Evolutionary conservation across 2,888 invertebrate species (phyloP), one percentile per base, ranked within the genome.

Genomic region (Lasioglossum lativentre): DNA sequence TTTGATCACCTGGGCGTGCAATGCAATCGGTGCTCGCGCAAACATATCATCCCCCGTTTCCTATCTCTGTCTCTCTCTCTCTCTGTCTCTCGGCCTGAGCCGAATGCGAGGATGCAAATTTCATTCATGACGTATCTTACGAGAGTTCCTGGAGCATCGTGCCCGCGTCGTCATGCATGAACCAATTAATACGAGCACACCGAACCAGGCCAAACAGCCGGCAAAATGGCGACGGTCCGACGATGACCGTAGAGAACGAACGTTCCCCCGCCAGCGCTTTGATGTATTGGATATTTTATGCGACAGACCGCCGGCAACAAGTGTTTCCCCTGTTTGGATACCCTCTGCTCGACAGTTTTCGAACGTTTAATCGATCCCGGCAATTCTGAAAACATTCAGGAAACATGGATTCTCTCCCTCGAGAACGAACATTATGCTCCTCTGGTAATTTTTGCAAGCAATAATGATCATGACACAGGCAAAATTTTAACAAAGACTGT

Each of bases 301-400:
- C 72, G 30, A 83, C 70, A 66, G 23, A 72, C 40, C 45, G 47
- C n/a, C 85, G 85, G 86, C 86, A 86, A 80, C 85, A 86, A 86
- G 86, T 80, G 86, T 80, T 75, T 30, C 34, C 66, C 23, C 40
- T 72, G 71, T 80, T 85, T 77, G 59, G 85, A 77, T 27, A 71
- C 80, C 68, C 52, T 86, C 80, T 66, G 71, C 78, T 66, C 8
- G 23, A 42, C 6, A 30, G 30, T 68, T 77, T 47, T 72, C 72
- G 27, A 14, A n/a, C 30, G 19, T 19, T 72, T 23, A 38, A 68
- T 68, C 66, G 66, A 68, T 68, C 34, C 19, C 66, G 23, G 56
- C 4, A 6, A 16, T 30, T 30, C 30, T 0, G 63, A 5, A 30
- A 27, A 63, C 16, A 63, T 63, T 63, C 27, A 1, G 6, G 19